Evolutionary conservation across 1,140 invertebrate species (phyloP), one percentile per base, ranked within the genome.

Genomic region (Andricus grossulariae): DNA sequence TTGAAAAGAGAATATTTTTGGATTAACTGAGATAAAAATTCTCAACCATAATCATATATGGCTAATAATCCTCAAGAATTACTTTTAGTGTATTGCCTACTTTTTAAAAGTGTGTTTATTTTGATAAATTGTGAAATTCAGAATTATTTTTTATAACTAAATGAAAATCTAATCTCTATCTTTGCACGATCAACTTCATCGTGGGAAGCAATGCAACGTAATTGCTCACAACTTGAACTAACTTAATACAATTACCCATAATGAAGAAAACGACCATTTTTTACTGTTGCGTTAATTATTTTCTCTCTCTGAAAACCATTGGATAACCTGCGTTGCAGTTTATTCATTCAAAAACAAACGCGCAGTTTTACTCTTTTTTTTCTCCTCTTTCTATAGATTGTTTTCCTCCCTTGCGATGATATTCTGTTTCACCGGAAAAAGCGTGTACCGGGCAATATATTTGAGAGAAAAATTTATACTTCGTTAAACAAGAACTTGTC

Each of bases 341-440:
- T 66, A 39, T 66, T 39, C 32, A 66, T 66, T 66, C 60, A 66
- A 66, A 66, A 66, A 16, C 15, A 66, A 66, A 66, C 60, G 60
- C 60, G 25, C 21, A 39, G 39, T 32, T 39, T 12, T n/a, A 66
- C 45, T 15, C 32, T 5, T 66, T 66, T 66, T 66, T 66, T 66
- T 15, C 13, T 57, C 21, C 18, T 55, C 8, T n/a, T 2, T 21
- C 18, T 39, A 15, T 16, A 60, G 55, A 60, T 21, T 66, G 3
- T 66, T 32, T 25, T 39, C 60, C 32, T 13, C 32, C 25, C 60
- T 66, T 32, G 60, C 60, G 60, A 66, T 66, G 60, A 16, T 39
- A 66, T 66, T 66, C 60, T 66, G 15, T n/a, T 39, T 45, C 25
- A 32, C 60, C 32, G 16, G 25, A 15, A 66, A 66, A 66, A 66